phyloP scores from a whole-genome alignment of 2,113 vertebrate species.

The Eudyptes chrysolophus region DNA sequence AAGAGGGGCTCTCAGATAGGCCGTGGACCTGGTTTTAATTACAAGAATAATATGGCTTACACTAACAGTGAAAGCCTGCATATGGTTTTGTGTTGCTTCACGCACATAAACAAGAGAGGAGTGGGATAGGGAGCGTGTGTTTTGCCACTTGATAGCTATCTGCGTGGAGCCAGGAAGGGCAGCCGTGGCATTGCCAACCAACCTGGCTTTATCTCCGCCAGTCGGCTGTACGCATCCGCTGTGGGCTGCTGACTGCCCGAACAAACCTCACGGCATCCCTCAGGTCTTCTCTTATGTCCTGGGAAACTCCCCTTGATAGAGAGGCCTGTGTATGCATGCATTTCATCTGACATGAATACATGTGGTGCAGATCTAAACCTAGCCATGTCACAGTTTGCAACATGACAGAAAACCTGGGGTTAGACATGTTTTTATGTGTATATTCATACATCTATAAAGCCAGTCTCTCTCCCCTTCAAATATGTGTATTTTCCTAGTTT shows the following conservation, averaged over 20 bases:
- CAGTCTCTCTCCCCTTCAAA: background rate
- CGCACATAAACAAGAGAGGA: background rate
- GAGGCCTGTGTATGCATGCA: background rate
- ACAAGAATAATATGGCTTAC: slow-evolving; percentile 7
- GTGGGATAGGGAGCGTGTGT: background rate
- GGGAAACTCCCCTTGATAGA: background rate
- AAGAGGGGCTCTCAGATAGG: background rate
- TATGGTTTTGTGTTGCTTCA: background rate
- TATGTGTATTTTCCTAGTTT: background rate
- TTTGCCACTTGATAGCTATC: background rate
- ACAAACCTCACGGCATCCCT: background rate
- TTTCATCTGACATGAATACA: background rate
- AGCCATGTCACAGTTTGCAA: background rate
- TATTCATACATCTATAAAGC: background rate
- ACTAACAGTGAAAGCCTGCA: background rate
- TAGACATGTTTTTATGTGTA: background rate
- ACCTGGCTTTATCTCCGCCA: background rate
- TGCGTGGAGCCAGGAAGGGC: background rate
- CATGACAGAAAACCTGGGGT: background rate
- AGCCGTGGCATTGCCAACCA: background rate
- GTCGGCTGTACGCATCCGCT: rapidly evolving
- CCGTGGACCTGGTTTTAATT: slow-evolving; percentile 24
- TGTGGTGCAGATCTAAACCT: background rate
- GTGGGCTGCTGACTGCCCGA: background rate
- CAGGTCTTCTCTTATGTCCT: rapidly evolving